Base-by-base conservation (phyloP, 2,113 vertebrate species). In the Setophaga kirtlandii region DNA sequence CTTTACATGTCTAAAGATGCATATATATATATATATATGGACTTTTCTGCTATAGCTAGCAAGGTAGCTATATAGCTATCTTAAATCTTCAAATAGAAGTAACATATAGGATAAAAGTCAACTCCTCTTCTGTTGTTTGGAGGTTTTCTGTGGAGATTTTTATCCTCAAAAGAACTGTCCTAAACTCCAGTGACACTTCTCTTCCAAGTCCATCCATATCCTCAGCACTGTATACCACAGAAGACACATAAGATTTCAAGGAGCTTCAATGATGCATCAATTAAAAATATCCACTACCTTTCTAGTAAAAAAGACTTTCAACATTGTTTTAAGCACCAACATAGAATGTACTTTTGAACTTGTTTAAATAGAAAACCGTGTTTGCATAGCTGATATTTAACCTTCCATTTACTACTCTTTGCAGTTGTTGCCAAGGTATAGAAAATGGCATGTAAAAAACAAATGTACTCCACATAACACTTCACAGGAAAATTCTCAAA, bases 381-480 rank as follows among this genome's bases (percentile, higher is more conserved):
- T n/a, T 80, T 44, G 31, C 39, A 64, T 6, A 76, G 60, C 49
- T 68, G 49, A 76, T 83, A 46, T 39, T 35, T 58, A 77, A 69
- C 15, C 13, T 65, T n/a, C 33, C 35, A 71, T 37, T 60, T 81
- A 42, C 15, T 37, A 28, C 31, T 59, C 31, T 67, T 37, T 9
- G 3, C 39, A 75, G 35, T 47, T 53, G 4, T 35, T 50, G 49
- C 25, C 25, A 62, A 53, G 20, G 12, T 33, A 44, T 12, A 73
- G 41, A n/a, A 73, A 44, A 60, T 0, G 1, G 11, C 15, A 81
- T 0, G 0, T 37, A 39, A 53, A 65, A n/a, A 86, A 35, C 10
- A 53, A 52, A 42, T 0, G 0, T 39, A 52, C 5, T 77, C 47
- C 5, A 2, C 9, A 2, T 5, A 58, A 15, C 16, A 27, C 30